These are phyloP conservation scores for Protophormia terraenovae DNA, from an alignment of 2,888 invertebrate genomes.

Conservation along the genomic window DNA sequence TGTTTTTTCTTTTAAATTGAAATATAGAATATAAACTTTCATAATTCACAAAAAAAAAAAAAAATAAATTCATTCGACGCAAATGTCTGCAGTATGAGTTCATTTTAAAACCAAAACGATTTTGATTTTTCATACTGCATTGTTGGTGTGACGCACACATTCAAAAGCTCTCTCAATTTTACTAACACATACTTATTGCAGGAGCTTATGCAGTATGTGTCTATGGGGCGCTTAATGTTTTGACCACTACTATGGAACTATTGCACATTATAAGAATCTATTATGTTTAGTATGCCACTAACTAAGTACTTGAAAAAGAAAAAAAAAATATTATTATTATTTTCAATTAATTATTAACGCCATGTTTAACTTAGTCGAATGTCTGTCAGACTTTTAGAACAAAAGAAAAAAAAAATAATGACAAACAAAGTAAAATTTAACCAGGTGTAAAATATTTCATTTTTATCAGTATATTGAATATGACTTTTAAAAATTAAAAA, in stretches of 20 bases:
- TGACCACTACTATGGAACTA: neutral
- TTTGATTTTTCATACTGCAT: too few species aligned
- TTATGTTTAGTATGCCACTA: neutral
- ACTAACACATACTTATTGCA: too few species aligned
- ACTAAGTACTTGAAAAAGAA: constrained; percentile 18
- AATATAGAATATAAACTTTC: too few species aligned
- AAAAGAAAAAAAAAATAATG: neutral
- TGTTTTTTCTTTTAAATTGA: too few species aligned
- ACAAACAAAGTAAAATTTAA: constrained; percentile 36
- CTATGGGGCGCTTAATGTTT: too few species aligned
- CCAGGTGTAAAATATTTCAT: constrained; percentile 49
- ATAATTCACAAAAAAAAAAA: too few species aligned
- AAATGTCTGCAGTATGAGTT: too few species aligned
- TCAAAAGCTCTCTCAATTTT: too few species aligned
- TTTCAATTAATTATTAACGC: constrained; percentile 52
- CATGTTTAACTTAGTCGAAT: constrained; percentile 33
- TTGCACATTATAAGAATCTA: neutral
- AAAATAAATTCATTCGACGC: too few species aligned
- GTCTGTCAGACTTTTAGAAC: constrained; percentile 13
- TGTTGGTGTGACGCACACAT: too few species aligned
- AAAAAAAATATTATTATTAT: constrained; percentile 20
- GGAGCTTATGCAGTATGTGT: too few species aligned
- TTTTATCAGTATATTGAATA: constrained; percentile 50
- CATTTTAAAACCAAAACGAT: too few species aligned
- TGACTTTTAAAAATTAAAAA: neutral